A percentile compares a stretch with the other conserved stretches of the same genome.
phyloP scores from a whole-genome alignment of 2,797 vertebrate species.

The Mormyrops attenuatus region DNA sequence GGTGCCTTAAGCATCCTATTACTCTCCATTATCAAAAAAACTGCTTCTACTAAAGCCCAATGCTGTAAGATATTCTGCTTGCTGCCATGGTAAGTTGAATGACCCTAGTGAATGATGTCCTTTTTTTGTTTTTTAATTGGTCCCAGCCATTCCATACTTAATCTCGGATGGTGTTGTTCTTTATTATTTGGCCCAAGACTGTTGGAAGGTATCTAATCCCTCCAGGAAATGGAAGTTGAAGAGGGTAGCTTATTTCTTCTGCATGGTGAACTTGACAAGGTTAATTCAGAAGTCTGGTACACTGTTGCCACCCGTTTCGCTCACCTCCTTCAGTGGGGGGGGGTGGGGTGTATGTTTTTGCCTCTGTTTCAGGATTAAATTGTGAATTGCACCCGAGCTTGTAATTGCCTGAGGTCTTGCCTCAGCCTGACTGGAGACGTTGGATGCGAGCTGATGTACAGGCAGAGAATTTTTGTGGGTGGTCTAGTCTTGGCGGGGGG shows the following conservation, averaged over 20 bases:
- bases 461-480: not conserved
- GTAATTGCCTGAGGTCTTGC: conserved; percentile 23
- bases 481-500: not conserved
- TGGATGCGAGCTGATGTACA: not conserved
- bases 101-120: conserved; percentile 13
- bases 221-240: conserved; percentile 58
- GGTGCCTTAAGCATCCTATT: not conserved
- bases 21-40: not conserved
- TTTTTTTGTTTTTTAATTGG: conserved; percentile 33
- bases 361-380: conserved; percentile 49
- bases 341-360: not conserved
- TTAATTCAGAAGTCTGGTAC: conserved; percentile 54
- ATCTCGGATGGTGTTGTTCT: conserved; percentile 38
- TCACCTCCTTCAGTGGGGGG: not conserved
- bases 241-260: conserved; percentile 42
- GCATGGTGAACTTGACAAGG: conserved; percentile 54
- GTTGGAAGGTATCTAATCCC: conserved; percentile 53
- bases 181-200: conserved; percentile 41
- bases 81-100: conserved; percentile 8
- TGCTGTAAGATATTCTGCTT: conserved; percentile 1
- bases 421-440: not conserved
- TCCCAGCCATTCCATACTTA: conserved; percentile 32
- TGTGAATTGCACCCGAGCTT: conserved; percentile 34
- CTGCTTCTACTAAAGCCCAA: not conserved
- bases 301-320: conserved; percentile 29